Base-by-base conservation (phyloP, 2,888 invertebrate species). In the Drosophila koepferae region DNA sequence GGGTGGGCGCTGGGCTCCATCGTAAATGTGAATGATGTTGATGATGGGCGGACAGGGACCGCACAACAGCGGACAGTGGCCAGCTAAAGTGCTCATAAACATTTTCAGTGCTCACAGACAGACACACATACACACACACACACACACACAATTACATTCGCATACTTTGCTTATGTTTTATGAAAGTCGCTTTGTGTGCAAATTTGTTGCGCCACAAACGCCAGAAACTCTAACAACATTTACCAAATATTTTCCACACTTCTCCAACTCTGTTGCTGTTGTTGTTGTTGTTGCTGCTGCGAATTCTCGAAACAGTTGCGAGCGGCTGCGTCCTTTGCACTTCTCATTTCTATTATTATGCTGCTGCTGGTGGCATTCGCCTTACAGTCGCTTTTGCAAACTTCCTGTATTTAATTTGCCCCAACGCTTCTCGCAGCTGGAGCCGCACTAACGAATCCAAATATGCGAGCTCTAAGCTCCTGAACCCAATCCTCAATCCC, bases 11-110 rank as follows among this genome's bases (percentile, higher is more conserved):
- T 31, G 31, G 28, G 89, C 79, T 72, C 18, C 44, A 18, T 81
- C 89, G 77, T 84, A 84, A 89, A 86, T 87, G 87, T 87, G 88
- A 89, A 89, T 87, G 89, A 89, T 85, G 88, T 74, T 85, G 72
- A 72, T 80, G 82, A 89, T 85, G 88, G 73, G 65, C 77, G 72
- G 51, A 62, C 62, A 71, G 82, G 89, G 85, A 86, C 72, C 72
- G 40, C 81, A 77, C 72, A 63, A 61, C 76, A 72, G 59, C 64
- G 81, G 77, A 72, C 87, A 72, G 69, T 81, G 82, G 81, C 66
- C 68, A 72, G 69, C 87, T 81, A 81, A 89, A 89, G 89, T 84
- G 82, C 79, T 74, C 84, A 84, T 84, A 89, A 84, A 89, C 87
- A 89, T 84, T 76, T 79, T 72, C 81, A 83, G 65, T 71, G 69